Evolutionary conservation across 2,888 invertebrate species (phyloP).

Genomic region (Tillus elongatus): DNA sequence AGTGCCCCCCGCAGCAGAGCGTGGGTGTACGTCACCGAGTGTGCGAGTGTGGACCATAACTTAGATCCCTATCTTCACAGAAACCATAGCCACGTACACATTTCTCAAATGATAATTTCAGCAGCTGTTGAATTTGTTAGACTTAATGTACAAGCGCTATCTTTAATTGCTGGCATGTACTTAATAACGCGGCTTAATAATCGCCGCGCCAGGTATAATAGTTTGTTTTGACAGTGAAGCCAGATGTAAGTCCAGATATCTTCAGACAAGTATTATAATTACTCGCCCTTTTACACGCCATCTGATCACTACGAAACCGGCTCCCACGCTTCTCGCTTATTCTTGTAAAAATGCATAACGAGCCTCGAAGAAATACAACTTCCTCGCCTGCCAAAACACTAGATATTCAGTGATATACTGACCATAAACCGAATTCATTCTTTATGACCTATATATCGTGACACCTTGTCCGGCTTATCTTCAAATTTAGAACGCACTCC

Average conservation of each 20-base stretch:
- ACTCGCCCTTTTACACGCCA: slow-evolving; percentile 15
- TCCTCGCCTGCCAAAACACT: too few species aligned
- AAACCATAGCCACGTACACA: slow-evolving; percentile 37
- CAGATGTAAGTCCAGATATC: slow-evolving; percentile 21
- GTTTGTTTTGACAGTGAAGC: slow-evolving; percentile 35
- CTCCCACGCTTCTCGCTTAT: too few species aligned
- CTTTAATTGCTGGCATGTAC: slow-evolving; percentile 35
- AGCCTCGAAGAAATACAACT: too few species aligned
- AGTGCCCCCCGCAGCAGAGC: slow-evolving; percentile 37
- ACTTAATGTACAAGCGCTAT: slow-evolving; percentile 30
- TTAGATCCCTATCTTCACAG: slow-evolving; percentile 38
- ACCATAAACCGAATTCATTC: too few species aligned
- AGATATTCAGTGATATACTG: too few species aligned
- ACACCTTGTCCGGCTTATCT: too few species aligned
- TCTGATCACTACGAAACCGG: too few species aligned
- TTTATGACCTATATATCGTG: too few species aligned
- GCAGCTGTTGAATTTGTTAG: slow-evolving; percentile 40
- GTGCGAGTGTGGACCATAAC: slow-evolving; percentile 40
- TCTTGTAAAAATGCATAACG: too few species aligned
- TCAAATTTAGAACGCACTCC: too few species aligned
- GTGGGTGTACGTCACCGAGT: slow-evolving; percentile 41
- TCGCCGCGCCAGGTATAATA: too few species aligned
- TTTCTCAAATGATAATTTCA: slow-evolving; percentile 39
- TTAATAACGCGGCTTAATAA: slow-evolving; percentile 36
- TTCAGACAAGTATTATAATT: slow-evolving; percentile 14